Percentiles rank a stretch among this genome's conserved stretches.
phyloP scores from a whole-genome alignment of 1,140 invertebrate species.

The Tenebrio molitor region DNA sequence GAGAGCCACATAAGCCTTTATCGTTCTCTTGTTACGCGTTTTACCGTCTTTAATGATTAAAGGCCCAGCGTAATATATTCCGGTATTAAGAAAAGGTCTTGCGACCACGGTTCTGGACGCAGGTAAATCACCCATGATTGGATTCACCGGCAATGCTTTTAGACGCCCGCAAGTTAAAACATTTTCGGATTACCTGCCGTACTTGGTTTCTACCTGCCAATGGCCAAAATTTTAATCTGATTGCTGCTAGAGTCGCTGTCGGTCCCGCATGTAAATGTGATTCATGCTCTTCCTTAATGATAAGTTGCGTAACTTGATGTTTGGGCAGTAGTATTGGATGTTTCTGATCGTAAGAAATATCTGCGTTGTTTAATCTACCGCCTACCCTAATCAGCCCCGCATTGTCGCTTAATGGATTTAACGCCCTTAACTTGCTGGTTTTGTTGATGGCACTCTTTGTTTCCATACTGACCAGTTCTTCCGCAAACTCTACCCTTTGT shows the following conservation, averaged over 20 bases:
- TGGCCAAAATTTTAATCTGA: neutral
- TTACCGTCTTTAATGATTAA: constrained; percentile 44
- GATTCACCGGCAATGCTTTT: neutral
- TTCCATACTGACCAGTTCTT: neutral
- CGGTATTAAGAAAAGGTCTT: constrained; percentile 43
- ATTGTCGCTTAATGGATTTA: neutral
- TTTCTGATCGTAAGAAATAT: neutral
- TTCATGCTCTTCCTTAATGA: neutral
- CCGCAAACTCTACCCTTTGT: neutral
- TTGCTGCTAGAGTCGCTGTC: neutral
- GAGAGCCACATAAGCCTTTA: constrained; percentile 25
- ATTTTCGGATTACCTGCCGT: neutral
- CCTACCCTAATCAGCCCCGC: neutral
- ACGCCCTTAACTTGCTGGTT: neutral
- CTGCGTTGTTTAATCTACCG: neutral
- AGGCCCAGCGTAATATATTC: constrained; percentile 59
- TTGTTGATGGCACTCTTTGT: neutral
- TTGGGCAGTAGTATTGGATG: neutral
- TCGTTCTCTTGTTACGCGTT: neutral
- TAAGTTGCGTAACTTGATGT: neutral
- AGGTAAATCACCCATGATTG: constrained; percentile 46
- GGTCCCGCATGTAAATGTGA: neutral
- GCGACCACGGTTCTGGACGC: neutral
- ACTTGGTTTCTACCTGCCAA: neutral
- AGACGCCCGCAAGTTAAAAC: neutral